Conservation (phyloP, 2,888 invertebrate species). For the Molanna angustata region DNA sequence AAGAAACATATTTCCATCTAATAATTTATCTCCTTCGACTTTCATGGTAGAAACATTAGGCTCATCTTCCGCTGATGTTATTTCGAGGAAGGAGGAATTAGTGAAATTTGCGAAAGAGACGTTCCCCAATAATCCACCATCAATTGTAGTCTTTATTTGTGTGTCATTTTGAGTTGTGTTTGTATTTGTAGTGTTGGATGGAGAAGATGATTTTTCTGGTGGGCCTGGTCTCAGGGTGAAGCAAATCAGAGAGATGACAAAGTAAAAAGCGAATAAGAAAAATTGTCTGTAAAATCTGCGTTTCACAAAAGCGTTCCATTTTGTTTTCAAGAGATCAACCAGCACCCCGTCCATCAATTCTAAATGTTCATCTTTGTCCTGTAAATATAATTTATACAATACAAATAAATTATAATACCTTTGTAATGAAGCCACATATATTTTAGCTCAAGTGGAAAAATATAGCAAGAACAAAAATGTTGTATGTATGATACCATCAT, state of each 20-base stretch:
- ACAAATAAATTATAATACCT: too few relatives aligned
- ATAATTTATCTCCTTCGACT: neutral
- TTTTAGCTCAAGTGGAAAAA: too few relatives aligned
- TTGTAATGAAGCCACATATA: too few relatives aligned
- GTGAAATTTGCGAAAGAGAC: slow-evolving; percentile 19
- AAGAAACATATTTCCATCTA: neutral
- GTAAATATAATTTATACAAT: too few relatives aligned
- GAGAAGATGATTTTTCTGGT: slow-evolving; percentile 39
- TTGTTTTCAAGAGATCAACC: slow-evolving; percentile 90
- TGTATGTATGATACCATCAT: too few relatives aligned
- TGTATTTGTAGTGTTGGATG: slow-evolving; percentile 21
- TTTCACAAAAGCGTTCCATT: slow-evolving; percentile 97
- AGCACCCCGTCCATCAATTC: slow-evolving; percentile 93
- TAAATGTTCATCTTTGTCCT: slow-evolving; percentile 94
- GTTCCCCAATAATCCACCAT: slow-evolving; percentile 5
- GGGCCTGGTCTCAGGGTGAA: slow-evolving; percentile 90
- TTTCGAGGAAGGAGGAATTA: slow-evolving; percentile 18
- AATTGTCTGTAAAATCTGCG: slow-evolving; percentile 93
- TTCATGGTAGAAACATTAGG: neutral
- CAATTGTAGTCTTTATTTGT: slow-evolving; percentile 11
- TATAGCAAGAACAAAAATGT: too few relatives aligned
- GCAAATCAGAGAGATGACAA: slow-evolving; percentile 81
- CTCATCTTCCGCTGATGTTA: slow-evolving; percentile 16
- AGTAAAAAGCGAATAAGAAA: slow-evolving; percentile 86
- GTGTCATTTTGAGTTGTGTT: slow-evolving; percentile 10